A percentile compares a stretch with the other conserved stretches of the same genome.
phyloP scores from a whole-genome alignment of 1,140 invertebrate species.

The Zaprionus lachaisei region DNA sequence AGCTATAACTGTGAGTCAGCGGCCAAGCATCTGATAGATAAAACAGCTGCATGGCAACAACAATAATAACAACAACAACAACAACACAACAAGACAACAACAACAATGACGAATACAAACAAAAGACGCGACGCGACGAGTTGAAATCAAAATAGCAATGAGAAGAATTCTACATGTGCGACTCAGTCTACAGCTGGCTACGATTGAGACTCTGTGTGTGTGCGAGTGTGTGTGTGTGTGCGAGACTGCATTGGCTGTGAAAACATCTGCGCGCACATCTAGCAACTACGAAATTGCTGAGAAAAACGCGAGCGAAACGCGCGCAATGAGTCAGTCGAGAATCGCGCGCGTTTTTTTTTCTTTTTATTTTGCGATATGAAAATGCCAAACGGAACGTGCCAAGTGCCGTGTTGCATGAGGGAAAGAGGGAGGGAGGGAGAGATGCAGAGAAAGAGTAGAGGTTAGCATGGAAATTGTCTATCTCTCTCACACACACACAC shows the following conservation, averaged over 20 bases:
- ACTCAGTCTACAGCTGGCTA: conserved; percentile 11
- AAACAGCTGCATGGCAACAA: conserved; percentile 74
- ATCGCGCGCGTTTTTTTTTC: conserved; percentile 14
- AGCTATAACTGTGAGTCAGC: conserved; percentile 49
- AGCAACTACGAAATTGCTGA: conserved; percentile 28
- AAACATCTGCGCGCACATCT: conserved; percentile 46
- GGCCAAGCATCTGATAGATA: conserved; percentile 73
- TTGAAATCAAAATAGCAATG: conserved; percentile 74
- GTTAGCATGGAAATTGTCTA: conserved; percentile 20
- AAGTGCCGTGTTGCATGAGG: conserved; percentile 12
- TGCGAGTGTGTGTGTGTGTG: neutral
- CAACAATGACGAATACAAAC: conserved; percentile 2
- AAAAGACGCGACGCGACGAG: conserved; percentile 37
- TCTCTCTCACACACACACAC: neutral
- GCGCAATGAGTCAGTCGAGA: conserved; percentile 50
- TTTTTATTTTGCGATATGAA: conserved; percentile 25
- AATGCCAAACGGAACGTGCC: conserved; percentile 61
- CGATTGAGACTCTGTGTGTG: neutral
- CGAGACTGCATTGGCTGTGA: conserved; percentile 16
- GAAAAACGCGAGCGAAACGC: conserved; percentile 47
- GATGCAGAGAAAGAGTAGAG: too few species aligned
- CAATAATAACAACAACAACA: neutral
- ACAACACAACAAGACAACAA: neutral
- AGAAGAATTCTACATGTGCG: conserved; percentile 66
- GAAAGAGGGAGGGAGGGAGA: too few species aligned